Evolutionary conservation across 2,113 vertebrate genomes (phyloP), one percentile per base, ranked within the genome.

Genomic region (Ginglymostoma cirratum): DNA sequence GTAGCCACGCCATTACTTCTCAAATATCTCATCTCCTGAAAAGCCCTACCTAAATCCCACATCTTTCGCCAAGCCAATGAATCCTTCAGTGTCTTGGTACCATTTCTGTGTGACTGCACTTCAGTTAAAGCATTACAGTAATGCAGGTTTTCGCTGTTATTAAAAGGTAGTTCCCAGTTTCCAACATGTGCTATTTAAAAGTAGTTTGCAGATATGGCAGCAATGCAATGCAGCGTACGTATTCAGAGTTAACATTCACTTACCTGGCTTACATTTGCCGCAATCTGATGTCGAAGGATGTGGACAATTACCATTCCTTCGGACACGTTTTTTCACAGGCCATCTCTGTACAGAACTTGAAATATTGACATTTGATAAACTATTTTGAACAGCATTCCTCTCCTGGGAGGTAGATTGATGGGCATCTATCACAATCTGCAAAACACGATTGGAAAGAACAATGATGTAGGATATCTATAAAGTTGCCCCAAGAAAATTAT

Each of bases 231-330:
- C 38, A 45, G 14, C 12, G 5, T 8, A 45, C 66, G 27, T 5
- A 23, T 27, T 69, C 42, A 48, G 67, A 95, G 27, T 48, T 34
- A 70, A 76, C 67, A 76, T 24, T 52, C 67, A 52, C 94, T 95
- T 24, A 95, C 94, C 94, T 95, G 66, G 23, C 8, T 1, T 1
- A 48, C 94, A 95, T 15, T 76, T 95, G 1, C 4, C 7, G 23
- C 93, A 95, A 72, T 42, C 52, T 21, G 0, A 15, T 1, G 0
- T 0, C 5, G 3, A 34, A 72, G 0, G 2, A 2, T 48, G 2
- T 7, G 10, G 5, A 72, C 94, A 95, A 2, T 0, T 0, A 52
- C 0, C 6, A 7, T 52, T 10, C 34, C 89, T 93, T 93, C 65
- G 66, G 19, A 66, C 67, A 8, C 89, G 55, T 19, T 1, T 19